Conservation (phyloP, 2,888 invertebrate genomes). For the Linnaemya tessellans region DNA sequence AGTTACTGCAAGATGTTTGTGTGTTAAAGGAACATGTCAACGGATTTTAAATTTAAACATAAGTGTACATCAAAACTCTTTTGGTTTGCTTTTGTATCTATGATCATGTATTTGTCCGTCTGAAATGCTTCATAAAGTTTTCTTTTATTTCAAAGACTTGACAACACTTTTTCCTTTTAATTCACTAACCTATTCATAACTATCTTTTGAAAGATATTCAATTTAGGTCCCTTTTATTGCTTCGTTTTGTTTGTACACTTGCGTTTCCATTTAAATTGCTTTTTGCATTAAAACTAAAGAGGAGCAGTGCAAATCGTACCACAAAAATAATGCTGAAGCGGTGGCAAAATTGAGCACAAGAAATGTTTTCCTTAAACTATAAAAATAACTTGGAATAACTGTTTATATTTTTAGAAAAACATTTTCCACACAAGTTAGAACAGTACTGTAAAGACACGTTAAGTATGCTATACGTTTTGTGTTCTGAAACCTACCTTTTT, state of each 20-base stretch:
- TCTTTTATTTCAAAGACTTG: conserved; percentile 26
- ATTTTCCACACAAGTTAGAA: conserved; percentile 10
- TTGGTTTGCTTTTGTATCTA: conserved; percentile 21
- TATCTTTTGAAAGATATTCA: conserved; percentile 69
- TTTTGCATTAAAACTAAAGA: conserved; percentile 38
- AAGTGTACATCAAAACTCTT: conserved; percentile 24
- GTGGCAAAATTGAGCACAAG: conserved; percentile 66
- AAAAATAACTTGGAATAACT: conserved; percentile 50
- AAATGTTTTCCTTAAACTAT: conserved; percentile 61
- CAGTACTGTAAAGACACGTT: background rate
- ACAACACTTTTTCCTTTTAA: conserved; percentile 18
- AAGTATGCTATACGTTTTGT: conserved; percentile 41
- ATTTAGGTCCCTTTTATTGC: conserved; percentile 65
- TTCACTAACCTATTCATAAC: conserved; percentile 64
- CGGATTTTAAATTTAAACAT: conserved; percentile 22
- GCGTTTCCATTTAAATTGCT: conserved; percentile 65
- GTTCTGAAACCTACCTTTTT: conserved; percentile 20
- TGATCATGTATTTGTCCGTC: background rate
- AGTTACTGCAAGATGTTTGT: conserved; percentile 45
- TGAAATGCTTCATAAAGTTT: conserved; percentile 37
- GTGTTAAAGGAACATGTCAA: conserved; percentile 42
- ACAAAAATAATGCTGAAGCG: conserved; percentile 24
- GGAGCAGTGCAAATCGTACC: background rate
- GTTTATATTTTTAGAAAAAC: conserved; percentile 40
- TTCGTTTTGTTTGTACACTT: conserved; percentile 31